A percentile compares a stretch with the other conserved stretches of the same genome.
These are phyloP conservation scores for Palaemon carinicauda DNA, from an alignment of 1,140 invertebrate genomes.

Conservation along the genomic window DNA sequence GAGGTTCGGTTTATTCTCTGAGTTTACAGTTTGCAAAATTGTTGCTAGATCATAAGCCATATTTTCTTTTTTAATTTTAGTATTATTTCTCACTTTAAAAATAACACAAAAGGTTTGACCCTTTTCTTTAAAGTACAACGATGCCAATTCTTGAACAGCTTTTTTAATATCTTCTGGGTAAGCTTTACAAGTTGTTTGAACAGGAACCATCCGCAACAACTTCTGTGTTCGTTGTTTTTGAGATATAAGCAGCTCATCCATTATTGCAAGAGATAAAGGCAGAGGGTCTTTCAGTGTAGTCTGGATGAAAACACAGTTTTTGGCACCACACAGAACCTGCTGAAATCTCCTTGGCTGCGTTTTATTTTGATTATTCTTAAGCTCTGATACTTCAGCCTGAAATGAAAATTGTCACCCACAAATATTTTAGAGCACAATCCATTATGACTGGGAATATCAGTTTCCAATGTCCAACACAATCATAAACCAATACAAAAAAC, in stretches of 20 bases:
- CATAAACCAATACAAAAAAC: too few relatives aligned
- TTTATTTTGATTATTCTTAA: background rate
- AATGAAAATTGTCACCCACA: too few relatives aligned
- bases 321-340: constrained; percentile 20
- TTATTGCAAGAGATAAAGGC: constrained; percentile 21
- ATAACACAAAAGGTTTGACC: constrained; percentile 23
- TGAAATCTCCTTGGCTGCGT: constrained; percentile 18
- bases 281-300: constrained; percentile 33
- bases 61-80: background rate
- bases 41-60: background rate
- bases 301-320: constrained; percentile 30
- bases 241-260: constrained; percentile 25
- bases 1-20: constrained; percentile 26
- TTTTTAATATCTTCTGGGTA: constrained; percentile 29
- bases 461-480: too few relatives aligned
- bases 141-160: background rate
- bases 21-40: constrained; percentile 12
- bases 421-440: too few relatives aligned
- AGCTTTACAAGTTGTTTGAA: constrained; percentile 37
- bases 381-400: too few relatives aligned
- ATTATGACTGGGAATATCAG: too few relatives aligned
- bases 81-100: constrained; percentile 37
- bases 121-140: constrained; percentile 30
- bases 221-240: constrained; percentile 24
- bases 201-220: constrained; percentile 34